Conservation (phyloP, 2,113 vertebrate genomes). For the Nothoprocta perdicaria region DNA sequence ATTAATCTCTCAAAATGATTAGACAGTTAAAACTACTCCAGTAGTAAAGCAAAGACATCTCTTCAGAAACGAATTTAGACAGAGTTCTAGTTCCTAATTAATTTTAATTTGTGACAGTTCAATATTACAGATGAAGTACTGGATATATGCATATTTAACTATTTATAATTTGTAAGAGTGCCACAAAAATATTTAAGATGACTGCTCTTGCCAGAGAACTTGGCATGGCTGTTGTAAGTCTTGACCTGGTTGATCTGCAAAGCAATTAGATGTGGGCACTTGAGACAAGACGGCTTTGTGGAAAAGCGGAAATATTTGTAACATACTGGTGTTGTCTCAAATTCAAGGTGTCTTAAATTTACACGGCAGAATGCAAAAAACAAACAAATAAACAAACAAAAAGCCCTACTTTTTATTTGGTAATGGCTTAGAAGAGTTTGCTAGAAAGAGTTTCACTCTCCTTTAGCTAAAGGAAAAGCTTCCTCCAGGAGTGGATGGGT, state of each 20-base stretch:
- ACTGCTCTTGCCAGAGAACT: neutral
- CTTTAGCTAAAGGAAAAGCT: neutral
- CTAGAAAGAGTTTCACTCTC: neutral
- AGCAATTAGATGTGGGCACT: neutral
- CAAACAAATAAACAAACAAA: neutral
- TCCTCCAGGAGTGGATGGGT: neutral
- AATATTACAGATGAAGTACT: neutral
- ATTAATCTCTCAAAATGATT: neutral
- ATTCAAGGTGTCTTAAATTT: neutral
- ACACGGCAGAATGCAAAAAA: neutral
- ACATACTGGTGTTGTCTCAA: neutral
- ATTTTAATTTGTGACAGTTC: fast-evolving
- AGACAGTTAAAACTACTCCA: neutral
- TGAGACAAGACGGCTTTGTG: neutral
- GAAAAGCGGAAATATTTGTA: neutral
- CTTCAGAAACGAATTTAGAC: neutral
- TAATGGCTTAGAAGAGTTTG: neutral
- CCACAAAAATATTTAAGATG: neutral
- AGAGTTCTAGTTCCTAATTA: too few relatives aligned
- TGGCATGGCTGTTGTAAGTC: neutral
- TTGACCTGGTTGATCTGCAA: fast-evolving
- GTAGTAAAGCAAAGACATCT: neutral
- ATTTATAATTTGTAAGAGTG: fast-evolving
- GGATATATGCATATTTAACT: neutral
- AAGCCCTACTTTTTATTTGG: neutral